phyloP scores from a whole-genome alignment of 2,113 vertebrate species.

The Casuarius casuarius region DNA sequence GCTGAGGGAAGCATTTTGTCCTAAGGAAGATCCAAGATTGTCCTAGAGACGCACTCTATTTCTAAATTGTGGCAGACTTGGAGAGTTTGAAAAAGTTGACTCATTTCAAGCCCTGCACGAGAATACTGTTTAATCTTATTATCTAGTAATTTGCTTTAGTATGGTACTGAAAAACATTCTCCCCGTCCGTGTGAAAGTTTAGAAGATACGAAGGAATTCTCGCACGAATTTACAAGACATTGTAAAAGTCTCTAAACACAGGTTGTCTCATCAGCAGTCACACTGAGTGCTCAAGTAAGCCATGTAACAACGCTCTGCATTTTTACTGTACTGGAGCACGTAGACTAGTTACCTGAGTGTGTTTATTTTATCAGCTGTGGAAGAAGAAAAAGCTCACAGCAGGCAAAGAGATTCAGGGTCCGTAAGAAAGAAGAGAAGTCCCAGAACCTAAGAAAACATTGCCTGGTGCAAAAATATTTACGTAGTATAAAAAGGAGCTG shows the following conservation, averaged over 20 bases:
- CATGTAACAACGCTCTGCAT: neutral
- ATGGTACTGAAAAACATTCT: neutral
- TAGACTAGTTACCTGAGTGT: neutral
- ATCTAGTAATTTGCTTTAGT: neutral
- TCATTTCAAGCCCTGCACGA: neutral
- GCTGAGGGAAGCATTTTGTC: constrained; percentile 21
- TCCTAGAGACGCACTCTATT: neutral
- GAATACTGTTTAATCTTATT: neutral
- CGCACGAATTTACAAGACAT: neutral
- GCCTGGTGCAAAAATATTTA: neutral
- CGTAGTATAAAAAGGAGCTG: neutral
- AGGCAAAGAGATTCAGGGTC: neutral
- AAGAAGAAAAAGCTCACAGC: neutral
- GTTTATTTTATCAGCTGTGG: neutral
- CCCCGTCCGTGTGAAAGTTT: neutral
- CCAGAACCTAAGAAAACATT: neutral
- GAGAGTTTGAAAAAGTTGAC: neutral
- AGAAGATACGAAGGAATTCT: neutral
- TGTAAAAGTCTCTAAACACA: neutral
- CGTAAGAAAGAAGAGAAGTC: neutral
- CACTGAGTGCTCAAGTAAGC: neutral
- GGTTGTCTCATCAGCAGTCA: neutral
- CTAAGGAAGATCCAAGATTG: neutral
- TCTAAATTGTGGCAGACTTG: neutral
- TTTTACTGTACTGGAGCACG: neutral